phyloP scores from a whole-genome alignment of 2,797 vertebrate genomes.

The Fringilla coelebs region DNA sequence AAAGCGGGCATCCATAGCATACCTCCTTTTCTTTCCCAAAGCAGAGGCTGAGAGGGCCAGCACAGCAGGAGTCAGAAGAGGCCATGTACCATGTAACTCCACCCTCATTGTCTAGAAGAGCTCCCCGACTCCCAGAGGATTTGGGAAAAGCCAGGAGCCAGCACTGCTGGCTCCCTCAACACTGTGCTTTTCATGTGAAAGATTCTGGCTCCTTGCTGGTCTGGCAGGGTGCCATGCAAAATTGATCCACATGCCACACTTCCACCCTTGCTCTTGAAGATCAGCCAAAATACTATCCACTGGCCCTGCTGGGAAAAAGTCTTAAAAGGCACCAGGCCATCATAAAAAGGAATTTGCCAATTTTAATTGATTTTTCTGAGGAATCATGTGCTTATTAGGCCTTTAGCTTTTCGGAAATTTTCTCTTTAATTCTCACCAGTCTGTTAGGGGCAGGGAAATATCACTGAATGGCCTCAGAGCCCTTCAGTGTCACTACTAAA shows the following conservation, averaged over 20 bases:
- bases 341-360: neutral
- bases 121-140: neutral
- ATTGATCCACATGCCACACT: neutral
- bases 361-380: neutral
- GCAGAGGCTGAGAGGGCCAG: neutral
- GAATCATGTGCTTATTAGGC: neutral
- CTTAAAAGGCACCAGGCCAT: neutral
- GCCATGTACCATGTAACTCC: neutral
- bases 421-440: neutral
- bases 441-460: neutral
- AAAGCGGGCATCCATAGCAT: neutral
- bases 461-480: neutral
- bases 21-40: neutral
- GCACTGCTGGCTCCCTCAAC: fast-evolving
- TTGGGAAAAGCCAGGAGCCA: neutral
- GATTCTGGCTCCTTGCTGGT: neutral
- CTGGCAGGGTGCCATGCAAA: neutral
- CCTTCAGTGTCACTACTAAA: neutral
- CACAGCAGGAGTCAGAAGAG: neutral
- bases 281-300: neutral
- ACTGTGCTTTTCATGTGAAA: neutral
- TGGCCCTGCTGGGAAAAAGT: neutral
- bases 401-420: neutral
- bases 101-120: neutral
- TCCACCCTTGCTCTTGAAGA: neutral